Base-by-base conservation (phyloP, 2,888 invertebrate species). In the Dasypogon diadema region DNA sequence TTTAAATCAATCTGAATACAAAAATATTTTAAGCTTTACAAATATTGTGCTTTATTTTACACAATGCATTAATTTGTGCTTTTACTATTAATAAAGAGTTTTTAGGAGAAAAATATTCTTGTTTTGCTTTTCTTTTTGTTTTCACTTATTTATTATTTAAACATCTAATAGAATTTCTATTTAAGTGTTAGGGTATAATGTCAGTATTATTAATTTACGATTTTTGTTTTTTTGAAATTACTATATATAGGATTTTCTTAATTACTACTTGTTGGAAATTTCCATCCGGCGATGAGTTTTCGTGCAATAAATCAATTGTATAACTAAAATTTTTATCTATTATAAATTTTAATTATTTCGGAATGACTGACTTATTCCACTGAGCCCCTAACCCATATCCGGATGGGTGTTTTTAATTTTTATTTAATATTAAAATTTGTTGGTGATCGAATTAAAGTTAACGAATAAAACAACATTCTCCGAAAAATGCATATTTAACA, bases 311-410 rank as follows among this genome's bases (percentile, higher is more conserved):
- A 48, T n/a, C 65, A 46, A 65, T 46, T n/a, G n/a, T 22, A 46
- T 65, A 24, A 65, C 48, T 24, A 34, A 46, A 46, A 65, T 48
- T 65, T 46, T 21, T 16, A 8, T 34, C 18, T 46, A 65, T 1
- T 51, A 10, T 46, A 65, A 65, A 46, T 65, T 46, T 46, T 24
- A 46, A 46, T 46, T 46, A 37, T 70, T 72, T 73, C 70, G 54
- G 54, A 70, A 70, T 78, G 82, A 81, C 82, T 80, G 82, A 81
- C 80, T 80, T 56, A 80, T 70, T 76, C 79, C 83, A 83, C 81
- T 80, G 83, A 83, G 83, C 83, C 83, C 83, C 83, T 83, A 81
- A 82, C 79, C 77, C 80, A 81, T 81, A 80, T 81, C 79, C 79
- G 81, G 76, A 80, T 75, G 81, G 80, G 46, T 65, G 22, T 65